Conservation (phyloP, 2,888 invertebrate species). For the Drosophila falleni region DNA sequence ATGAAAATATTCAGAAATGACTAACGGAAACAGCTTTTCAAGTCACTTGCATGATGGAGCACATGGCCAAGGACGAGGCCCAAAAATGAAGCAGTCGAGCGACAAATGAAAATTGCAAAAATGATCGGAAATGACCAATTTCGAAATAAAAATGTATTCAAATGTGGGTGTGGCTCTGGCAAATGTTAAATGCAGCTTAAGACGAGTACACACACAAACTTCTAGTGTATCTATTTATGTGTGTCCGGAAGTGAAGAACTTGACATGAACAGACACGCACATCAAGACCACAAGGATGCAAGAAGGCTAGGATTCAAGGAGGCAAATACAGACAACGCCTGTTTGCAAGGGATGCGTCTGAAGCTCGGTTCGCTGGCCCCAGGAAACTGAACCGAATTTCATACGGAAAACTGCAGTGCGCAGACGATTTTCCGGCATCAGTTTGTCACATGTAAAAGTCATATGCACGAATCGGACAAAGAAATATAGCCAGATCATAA, state of each 20-base stretch:
- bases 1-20: slow-evolving; percentile 51
- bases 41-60: slow-evolving; percentile 70
- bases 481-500: slow-evolving; percentile 67
- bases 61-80: slow-evolving; percentile 38
- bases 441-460: slow-evolving; percentile 65
- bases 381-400: slow-evolving; percentile 13
- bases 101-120: slow-evolving; percentile 73
- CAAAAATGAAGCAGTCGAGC: slow-evolving; percentile 56
- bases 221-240: not conserved
- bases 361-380: slow-evolving; percentile 40
- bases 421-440: slow-evolving; percentile 37
- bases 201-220: not conserved
- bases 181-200: slow-evolving; percentile 52
- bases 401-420: slow-evolving; percentile 27
- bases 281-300: slow-evolving; percentile 31
- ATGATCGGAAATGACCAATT: slow-evolving; percentile 83
- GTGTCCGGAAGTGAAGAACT: slow-evolving; percentile 54
- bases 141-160: slow-evolving; percentile 74
- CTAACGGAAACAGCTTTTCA: slow-evolving; percentile 69
- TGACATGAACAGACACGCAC: slow-evolving; percentile 62
- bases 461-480: slow-evolving; percentile 56
- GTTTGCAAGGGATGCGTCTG: slow-evolving; percentile 38
- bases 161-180: slow-evolving; percentile 28
- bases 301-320: not conserved
- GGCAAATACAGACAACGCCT: slow-evolving; percentile 25